Base-by-base conservation (phyloP, 2,888 invertebrate species). In the Phalangium opilio region DNA sequence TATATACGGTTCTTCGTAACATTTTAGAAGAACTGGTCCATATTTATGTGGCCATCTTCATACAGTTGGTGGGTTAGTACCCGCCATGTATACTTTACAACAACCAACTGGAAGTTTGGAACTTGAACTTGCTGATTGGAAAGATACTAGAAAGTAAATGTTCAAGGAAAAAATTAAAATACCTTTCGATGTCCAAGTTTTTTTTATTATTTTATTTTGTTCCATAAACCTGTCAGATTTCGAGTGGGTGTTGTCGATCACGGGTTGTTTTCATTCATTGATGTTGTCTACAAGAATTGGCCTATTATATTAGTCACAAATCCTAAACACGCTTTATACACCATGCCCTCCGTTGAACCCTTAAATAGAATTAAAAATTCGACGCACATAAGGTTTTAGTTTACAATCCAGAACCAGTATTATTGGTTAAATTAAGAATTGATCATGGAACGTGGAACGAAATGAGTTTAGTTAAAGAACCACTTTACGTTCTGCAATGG, bases 11-110 rank as follows among this genome's bases (percentile, higher is more conserved):
- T 3, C 14, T 34, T n/a, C 18, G 14, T 44, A 10, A 45, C 18
- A 2, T 14, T 42, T 12, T 44, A 58, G 55, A 40, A 73, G 72
- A 45, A 78, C 79, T 43, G 71, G 80, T 59, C 84, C 75, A 0
- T 90, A 89, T 68, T 67, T 90, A 18, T 87, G 87, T 67, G 91
- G 91, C 1, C 91, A 91, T 69, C 75, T 87, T 57, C 91, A 91
- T 67, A 79, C 79, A 2, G 72, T 89, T 61, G 82, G 78, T 38
- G 85, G 83, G 4, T 59, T 80, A 5, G 77, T 85, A 1, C 78
- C 81, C 7, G 71, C 77, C 55, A 89, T 91, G 89, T 87, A 89
- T 62, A 81, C 86, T 1, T 70, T 81, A 56, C n/a, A n/a, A 27
- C 90, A 90, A 61, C 76, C 77, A 57, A 75, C 75, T 51, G 89